These are phyloP conservation scores for Archegozetes longisetosus DNA, from an alignment of 1,140 invertebrate species.

Conservation along the genomic window DNA sequence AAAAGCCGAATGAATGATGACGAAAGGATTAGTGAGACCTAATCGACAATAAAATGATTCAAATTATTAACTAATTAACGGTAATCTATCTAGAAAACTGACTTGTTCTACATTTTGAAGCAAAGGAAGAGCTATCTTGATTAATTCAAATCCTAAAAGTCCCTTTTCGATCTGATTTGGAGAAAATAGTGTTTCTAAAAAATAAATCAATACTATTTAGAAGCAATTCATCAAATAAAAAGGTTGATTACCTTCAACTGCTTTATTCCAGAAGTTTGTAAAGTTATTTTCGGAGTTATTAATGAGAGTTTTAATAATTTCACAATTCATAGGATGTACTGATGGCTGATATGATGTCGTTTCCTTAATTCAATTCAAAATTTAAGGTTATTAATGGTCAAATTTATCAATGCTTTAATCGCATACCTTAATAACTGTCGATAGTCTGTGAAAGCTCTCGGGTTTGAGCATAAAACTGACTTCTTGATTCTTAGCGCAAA, in stretches of 20 bases:
- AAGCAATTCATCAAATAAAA: neutral
- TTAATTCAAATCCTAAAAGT: slow-evolving; percentile 18
- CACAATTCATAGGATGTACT: slow-evolving; percentile 17
- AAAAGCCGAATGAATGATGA: slow-evolving; percentile 3
- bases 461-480: neutral
- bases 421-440: neutral
- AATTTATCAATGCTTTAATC: neutral
- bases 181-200: slow-evolving; percentile 16
- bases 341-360: slow-evolving; percentile 14
- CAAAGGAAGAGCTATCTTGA: slow-evolving; percentile 13
- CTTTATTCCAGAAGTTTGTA: slow-evolving; percentile 12
- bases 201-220: neutral
- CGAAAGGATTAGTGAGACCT: neutral
- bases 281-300: slow-evolving; percentile 4
- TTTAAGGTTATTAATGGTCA: neutral
- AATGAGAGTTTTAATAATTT: neutral
- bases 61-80: no score
- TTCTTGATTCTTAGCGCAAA: neutral
- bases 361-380: slow-evolving; percentile 14
- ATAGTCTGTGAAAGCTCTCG: neutral
- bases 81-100: no score
- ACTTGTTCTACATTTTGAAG: neutral
- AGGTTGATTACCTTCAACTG: slow-evolving; percentile 12
- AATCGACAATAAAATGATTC: neutral
- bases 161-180: slow-evolving; percentile 7